phyloP scores from a whole-genome alignment of 1,140 invertebrate genomes.

The Drosophila eugracilis region DNA sequence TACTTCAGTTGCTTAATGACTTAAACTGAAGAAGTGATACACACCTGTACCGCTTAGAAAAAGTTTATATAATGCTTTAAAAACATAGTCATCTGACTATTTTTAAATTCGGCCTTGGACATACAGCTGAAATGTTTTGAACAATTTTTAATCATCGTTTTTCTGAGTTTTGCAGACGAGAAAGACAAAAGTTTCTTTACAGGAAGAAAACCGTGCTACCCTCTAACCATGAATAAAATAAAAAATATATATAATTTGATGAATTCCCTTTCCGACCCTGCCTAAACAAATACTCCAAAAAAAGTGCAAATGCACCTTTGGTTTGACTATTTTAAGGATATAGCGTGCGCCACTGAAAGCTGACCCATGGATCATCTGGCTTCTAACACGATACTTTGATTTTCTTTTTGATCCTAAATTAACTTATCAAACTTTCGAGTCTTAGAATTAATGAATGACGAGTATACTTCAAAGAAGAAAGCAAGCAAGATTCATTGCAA shows the following conservation, averaged over 20 bases:
- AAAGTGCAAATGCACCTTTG: conserved; percentile 27
- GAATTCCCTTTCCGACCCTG: background rate
- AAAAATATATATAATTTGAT: conserved; percentile 40
- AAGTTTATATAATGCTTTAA: conserved; percentile 2
- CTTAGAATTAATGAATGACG: too few relatives aligned
- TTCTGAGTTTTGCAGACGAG: conserved; percentile 32
- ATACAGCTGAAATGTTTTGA: background rate
- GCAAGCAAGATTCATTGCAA: conserved; percentile 7
- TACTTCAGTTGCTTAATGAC: conserved; percentile 12
- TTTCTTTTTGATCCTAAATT: too few relatives aligned
- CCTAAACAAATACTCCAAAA: conserved; percentile 1
- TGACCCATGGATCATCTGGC: conserved; percentile 1
- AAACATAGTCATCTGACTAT: conserved; percentile 28
- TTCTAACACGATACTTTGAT: too few relatives aligned
- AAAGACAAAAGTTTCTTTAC: too few relatives aligned
- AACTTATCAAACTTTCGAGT: too few relatives aligned
- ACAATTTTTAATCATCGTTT: conserved; percentile 2
- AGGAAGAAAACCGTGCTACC: too few relatives aligned
- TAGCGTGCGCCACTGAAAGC: background rate
- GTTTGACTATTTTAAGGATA: conserved; percentile 24
- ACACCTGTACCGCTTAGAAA: background rate
- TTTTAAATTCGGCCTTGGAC: conserved; percentile 8
- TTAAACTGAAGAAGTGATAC: background rate
- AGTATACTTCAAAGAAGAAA: too few relatives aligned
- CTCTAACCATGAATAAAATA: conserved; percentile 28